These are phyloP conservation scores for Neelides folsomi DNA, from an alignment of 2,888 invertebrate genomes.

Conservation along the genomic window DNA sequence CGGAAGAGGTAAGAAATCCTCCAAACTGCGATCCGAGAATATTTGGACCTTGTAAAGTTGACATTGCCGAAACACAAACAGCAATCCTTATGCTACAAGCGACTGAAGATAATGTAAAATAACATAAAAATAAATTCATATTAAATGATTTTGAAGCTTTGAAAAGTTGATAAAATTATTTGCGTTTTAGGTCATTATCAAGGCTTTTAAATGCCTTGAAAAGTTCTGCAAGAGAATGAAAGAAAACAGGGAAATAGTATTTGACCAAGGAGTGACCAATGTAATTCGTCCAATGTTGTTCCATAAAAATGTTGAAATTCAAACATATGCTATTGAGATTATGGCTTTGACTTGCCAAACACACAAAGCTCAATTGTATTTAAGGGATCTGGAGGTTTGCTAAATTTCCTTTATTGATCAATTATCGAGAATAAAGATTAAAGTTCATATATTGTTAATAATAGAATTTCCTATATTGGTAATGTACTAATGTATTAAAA, in stretches of 20 bases:
- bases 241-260: constrained; percentile 21
- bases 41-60: constrained; percentile 25
- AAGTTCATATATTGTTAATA: not conserved
- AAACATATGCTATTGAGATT: constrained; percentile 11
- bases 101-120: constrained; percentile 18
- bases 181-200: constrained; percentile 20
- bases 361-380: constrained; percentile 17
- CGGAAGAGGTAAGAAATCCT: constrained; percentile 1
- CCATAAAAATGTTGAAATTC: too few species aligned
- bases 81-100: constrained; percentile 27
- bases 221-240: constrained; percentile 19
- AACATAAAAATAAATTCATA: too few species aligned
- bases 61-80: constrained; percentile 19
- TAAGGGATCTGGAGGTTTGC: constrained; percentile 17
- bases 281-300: too few species aligned
- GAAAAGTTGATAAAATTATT: not conserved
- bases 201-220: constrained; percentile 24
- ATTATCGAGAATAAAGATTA: not conserved
- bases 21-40: constrained; percentile 15
- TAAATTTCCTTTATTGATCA: too few species aligned
- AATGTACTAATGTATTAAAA: not conserved
- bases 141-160: too few species aligned
- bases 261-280: constrained; percentile 17
- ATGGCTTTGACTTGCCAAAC: constrained; percentile 17
- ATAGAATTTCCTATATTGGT: not conserved